These are phyloP conservation scores for Leucoraja ocellata DNA, from an alignment of 2,797 vertebrate species.

Conservation along the genomic window DNA sequence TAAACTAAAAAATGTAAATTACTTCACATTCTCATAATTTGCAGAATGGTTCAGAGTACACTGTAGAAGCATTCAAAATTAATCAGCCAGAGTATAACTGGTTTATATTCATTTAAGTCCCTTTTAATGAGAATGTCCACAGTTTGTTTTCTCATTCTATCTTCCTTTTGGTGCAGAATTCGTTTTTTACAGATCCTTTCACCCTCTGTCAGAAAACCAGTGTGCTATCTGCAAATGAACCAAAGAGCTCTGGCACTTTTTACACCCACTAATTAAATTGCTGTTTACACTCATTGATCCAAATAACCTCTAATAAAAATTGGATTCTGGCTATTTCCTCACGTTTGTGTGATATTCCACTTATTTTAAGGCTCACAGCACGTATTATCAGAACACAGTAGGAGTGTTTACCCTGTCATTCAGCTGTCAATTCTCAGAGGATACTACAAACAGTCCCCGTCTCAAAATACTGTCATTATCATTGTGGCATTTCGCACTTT, in stretches of 20 bases:
- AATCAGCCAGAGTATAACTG: neutral
- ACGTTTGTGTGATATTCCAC: constrained; percentile 45
- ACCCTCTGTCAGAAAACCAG: constrained; percentile 12
- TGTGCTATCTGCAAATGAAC: constrained; percentile 26
- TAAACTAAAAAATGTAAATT: neutral
- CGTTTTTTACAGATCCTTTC: constrained; percentile 25
- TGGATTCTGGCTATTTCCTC: constrained; percentile 51
- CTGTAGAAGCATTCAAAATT: neutral
- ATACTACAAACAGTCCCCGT: constrained; percentile 54
- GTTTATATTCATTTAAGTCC: constrained; percentile 25
- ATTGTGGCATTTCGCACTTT: constrained; percentile 51
- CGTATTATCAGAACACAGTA: constrained; percentile 50
- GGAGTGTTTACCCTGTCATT: constrained; percentile 59
- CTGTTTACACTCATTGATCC: constrained; percentile 44
- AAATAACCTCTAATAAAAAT: constrained; percentile 52
- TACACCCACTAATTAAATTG: constrained; percentile 43
- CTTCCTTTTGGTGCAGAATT: constrained; percentile 4
- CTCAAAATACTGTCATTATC: constrained; percentile 51
- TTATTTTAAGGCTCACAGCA: constrained; percentile 46
- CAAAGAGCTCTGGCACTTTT: constrained; percentile 40
- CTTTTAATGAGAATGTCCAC: constrained; percentile 32
- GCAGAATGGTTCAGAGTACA: neutral
- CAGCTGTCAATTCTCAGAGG: constrained; percentile 54
- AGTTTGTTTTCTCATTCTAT: constrained; percentile 16
- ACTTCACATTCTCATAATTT: neutral